Base-by-base conservation (phyloP, 64 coral and sea anemone species). In the Montipora foliosa region DNA sequence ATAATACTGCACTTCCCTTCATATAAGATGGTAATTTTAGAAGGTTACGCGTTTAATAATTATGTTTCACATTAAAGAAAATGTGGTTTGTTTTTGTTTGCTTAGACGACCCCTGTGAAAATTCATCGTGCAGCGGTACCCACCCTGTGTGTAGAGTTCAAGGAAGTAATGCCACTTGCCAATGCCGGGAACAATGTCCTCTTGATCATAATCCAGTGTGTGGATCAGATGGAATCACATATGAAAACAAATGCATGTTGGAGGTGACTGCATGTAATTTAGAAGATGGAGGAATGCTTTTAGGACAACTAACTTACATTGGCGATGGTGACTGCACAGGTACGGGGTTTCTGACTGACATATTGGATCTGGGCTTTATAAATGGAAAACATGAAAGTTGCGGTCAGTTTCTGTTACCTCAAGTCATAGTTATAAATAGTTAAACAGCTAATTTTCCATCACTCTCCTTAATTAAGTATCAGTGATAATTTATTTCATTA, bases 151-250 rank as follows among this genome's bases (percentile, higher is more conserved):
- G 91, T 72, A 66, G 47, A 20, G 82, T 37, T 8, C 44, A 87
- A 1, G 77, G 75, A 12, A 74, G 57, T 1, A 87, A 74, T 19
- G 82, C 91, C 2, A 93, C 91, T 14, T 93, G 91, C 47, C 73
- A 87, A 17, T 93, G 91, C 24, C 91, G 82, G 3, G 17, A 93
- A 55, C 44, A 46, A 19, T 93, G 91, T 24, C 52, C 82, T 2
- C 17, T 6, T 8, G 24, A 77, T 11, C 6, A 77, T 15, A 17
- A 77, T 11, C 93, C 88, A 11, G 93, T 95, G 15, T 95, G 93
- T 86, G 93, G 67, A 3, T 90, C 79, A 22, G 88, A 95, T 77
- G 93, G 79, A 4, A 49, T 53, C 13, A 95, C 93, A 12, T 95
- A 95, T 76, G 37, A 52, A 44, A 90, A 90, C 19, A 72, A 70